Conservation (phyloP, 2,888 invertebrate genomes). For the Sussaba pulchella region DNA sequence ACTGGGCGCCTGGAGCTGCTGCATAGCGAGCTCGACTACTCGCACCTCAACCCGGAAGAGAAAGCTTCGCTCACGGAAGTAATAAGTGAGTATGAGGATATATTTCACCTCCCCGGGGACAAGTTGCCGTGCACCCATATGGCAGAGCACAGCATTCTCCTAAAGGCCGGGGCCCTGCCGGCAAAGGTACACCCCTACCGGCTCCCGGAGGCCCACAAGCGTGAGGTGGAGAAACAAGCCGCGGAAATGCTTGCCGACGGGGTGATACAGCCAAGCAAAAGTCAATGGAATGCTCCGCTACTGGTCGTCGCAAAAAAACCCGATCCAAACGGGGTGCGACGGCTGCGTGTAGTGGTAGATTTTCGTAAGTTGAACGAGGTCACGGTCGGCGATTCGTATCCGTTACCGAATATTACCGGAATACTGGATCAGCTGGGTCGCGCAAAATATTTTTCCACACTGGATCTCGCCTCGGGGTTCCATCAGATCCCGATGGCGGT, state of each 20-base stretch:
- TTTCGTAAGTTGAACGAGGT: slow-evolving; percentile 33
- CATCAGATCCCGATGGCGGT: slow-evolving; percentile 68
- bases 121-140: slow-evolving; percentile 49
- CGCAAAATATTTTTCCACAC: slow-evolving; percentile 66
- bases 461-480: slow-evolving; percentile 70
- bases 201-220: slow-evolving; percentile 61
- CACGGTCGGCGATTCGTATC: slow-evolving; percentile 24
- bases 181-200: slow-evolving; percentile 64
- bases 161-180: slow-evolving; percentile 35
- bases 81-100: slow-evolving; percentile 1
- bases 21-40: no score
- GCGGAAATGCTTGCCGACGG: slow-evolving; percentile 25
- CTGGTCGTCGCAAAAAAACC: neutral
- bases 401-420: slow-evolving; percentile 15
- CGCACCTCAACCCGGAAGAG: no score
- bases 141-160: slow-evolving; percentile 52
- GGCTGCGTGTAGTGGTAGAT: slow-evolving; percentile 5
- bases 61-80: no score
- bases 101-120: slow-evolving; percentile 66
- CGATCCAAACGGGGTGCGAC: no score
- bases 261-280: slow-evolving; percentile 1
- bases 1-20: no score
- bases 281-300: slow-evolving; percentile 50
- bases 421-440: slow-evolving; percentile 64
- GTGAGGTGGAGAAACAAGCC: slow-evolving; percentile 4